Evolutionary conservation across 2,113 vertebrate species (phyloP).

Genomic region (Polypterus bichir): DNA sequence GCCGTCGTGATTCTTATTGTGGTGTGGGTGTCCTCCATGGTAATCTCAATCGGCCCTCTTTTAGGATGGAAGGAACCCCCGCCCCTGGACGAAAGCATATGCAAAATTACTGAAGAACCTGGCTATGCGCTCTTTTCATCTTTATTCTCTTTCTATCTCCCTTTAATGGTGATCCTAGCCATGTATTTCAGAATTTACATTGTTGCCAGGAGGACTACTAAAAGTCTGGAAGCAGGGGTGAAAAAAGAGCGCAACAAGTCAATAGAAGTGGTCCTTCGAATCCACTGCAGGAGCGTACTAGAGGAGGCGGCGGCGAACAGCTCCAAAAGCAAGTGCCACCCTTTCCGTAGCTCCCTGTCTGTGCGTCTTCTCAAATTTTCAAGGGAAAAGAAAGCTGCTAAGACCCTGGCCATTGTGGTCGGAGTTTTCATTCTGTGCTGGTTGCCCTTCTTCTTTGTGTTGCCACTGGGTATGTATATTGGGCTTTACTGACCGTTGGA

Average conservation of each 20-base stretch:
- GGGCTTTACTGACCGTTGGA: not conserved
- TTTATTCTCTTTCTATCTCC: slow-evolving; percentile 91
- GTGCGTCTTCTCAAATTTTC: slow-evolving; percentile 94
- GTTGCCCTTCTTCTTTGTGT: slow-evolving; percentile 94
- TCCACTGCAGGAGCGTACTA: slow-evolving; percentile 72
- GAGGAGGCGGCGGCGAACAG: slow-evolving; percentile 51
- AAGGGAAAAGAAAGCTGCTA: slow-evolving; percentile 91
- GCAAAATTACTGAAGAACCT: slow-evolving; percentile 85
- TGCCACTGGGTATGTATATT: slow-evolving; percentile 77
- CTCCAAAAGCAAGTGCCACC: slow-evolving; percentile 63
- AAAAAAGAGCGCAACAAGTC: slow-evolving; percentile 84
- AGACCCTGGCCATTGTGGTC: slow-evolving; percentile 92
- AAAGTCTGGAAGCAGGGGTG: slow-evolving; percentile 83
- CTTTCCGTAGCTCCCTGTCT: slow-evolving; percentile 81
- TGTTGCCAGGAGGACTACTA: slow-evolving; percentile 85
- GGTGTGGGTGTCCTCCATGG: slow-evolving; percentile 78
- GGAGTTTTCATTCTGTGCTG: slow-evolving; percentile 96
- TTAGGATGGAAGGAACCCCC: slow-evolving; percentile 94
- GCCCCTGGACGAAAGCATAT: slow-evolving; percentile 72
- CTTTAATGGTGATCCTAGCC: slow-evolving; percentile 81
- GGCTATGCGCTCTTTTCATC: slow-evolving; percentile 96
- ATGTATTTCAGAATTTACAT: slow-evolving; percentile 96
- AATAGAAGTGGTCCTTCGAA: slow-evolving; percentile 83
- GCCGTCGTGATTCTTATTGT: slow-evolving; percentile 72
- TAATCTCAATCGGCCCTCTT: slow-evolving; percentile 88